Evolutionary conservation across 2,888 invertebrate genomes (phyloP).

Genomic region (Gastracanthus pulcherrimus): DNA sequence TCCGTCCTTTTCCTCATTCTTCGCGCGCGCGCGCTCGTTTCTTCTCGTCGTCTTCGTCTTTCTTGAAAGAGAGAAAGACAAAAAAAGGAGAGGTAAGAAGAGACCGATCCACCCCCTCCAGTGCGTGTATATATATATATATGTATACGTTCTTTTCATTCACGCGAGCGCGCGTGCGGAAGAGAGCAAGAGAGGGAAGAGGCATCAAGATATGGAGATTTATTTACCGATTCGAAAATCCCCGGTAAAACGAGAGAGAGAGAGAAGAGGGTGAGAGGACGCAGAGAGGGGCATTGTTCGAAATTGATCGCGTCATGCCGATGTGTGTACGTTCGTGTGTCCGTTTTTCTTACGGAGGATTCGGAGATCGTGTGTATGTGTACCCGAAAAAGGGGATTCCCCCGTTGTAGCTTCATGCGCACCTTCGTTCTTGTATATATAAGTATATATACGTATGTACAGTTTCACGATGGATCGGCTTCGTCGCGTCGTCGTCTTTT

Average conservation of each 20-base stretch:
- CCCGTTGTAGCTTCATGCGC: not conserved
- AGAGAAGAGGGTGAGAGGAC: conserved; percentile 18
- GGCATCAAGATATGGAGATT: conserved; percentile 51
- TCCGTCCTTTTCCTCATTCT: conserved; percentile 53
- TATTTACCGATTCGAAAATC: conserved; percentile 51
- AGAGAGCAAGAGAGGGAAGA: conserved; percentile 14
- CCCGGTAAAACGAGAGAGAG: too few species aligned
- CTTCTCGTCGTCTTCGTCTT: conserved; percentile 27
- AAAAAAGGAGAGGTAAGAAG: not conserved
- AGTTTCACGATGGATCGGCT: too few species aligned
- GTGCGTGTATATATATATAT: not conserved
- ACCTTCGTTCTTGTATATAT: not conserved
- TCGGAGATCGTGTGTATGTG: not conserved
- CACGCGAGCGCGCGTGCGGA: not conserved
- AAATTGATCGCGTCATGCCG: conserved; percentile 74
- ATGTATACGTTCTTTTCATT: not conserved
- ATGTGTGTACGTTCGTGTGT: conserved; percentile 65
- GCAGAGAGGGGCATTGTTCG: conserved; percentile 66
- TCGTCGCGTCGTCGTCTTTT: not conserved
- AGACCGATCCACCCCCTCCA: conserved; percentile 34
- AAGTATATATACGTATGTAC: too few species aligned
- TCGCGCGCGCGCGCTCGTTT: conserved; percentile 43
- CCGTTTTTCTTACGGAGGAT: conserved; percentile 56
- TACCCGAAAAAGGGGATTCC: conserved; percentile 4
- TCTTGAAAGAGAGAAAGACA: conserved; percentile 26